phyloP scores from a whole-genome alignment of 1,140 invertebrate genomes.

The Hermetia illucens region DNA sequence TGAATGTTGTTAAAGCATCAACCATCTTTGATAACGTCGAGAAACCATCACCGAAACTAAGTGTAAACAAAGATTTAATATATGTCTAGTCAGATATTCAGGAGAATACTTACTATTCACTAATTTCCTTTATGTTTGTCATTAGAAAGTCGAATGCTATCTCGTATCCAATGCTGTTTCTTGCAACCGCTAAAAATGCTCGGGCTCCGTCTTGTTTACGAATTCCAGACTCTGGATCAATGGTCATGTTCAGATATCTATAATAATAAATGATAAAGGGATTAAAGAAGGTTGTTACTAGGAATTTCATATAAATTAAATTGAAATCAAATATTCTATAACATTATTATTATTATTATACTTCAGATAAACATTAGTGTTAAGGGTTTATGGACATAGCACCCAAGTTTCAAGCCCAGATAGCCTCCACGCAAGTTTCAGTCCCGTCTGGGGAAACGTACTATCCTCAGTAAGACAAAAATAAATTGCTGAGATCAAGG shows the following conservation, averaged over 20 bases:
- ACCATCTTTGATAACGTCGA: conserved; percentile 35
- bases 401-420: too few relatives aligned
- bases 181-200: conserved; percentile 30
- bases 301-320: too few relatives aligned
- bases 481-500: too few relatives aligned
- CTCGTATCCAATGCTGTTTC: conserved; percentile 33
- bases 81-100: not conserved
- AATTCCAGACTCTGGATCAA: conserved; percentile 32
- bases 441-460: too few relatives aligned
- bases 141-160: conserved; percentile 36
- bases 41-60: conserved; percentile 36
- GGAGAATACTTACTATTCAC: conserved; percentile 31
- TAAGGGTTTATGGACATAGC: too few relatives aligned
- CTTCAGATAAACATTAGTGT: too few relatives aligned
- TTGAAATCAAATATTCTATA: too few relatives aligned
- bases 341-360: too few relatives aligned
- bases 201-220: conserved; percentile 36
- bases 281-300: too few relatives aligned
- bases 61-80: conserved; percentile 1
- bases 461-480: too few relatives aligned
- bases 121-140: conserved; percentile 30
- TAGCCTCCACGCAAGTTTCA: too few relatives aligned
- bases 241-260: conserved; percentile 34
- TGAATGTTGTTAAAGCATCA: conserved; percentile 31
- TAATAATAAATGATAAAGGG: not conserved